These are phyloP conservation scores for Radopholus similis DNA, from an alignment of 1,140 invertebrate species.

Conservation along the genomic window DNA sequence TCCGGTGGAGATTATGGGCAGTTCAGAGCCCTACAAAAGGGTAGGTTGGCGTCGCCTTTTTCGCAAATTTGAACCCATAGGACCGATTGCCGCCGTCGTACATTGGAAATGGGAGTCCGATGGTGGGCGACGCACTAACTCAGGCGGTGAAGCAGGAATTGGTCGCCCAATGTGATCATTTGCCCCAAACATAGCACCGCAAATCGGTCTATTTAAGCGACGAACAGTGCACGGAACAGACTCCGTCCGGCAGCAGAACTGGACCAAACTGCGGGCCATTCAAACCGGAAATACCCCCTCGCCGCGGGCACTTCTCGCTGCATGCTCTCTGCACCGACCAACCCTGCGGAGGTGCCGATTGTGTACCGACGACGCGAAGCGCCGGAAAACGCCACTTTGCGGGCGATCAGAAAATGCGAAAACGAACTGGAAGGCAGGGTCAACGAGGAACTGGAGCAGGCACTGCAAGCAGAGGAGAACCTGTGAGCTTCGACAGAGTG, in stretches of 20 bases:
- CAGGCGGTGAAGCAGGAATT: neutral
- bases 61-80: no score
- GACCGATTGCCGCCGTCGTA: no score
- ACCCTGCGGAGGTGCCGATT: no score
- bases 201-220: neutral
- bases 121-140: neutral
- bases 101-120: no score
- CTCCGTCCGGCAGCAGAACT: neutral
- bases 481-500: neutral
- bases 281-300: neutral
- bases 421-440: constrained; percentile 11
- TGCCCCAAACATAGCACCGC: neutral
- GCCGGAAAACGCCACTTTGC: neutral
- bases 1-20: neutral
- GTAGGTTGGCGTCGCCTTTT: no score
- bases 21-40: neutral
- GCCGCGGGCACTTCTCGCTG: no score
- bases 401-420: constrained; percentile 25
- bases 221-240: neutral
- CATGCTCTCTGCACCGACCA: no score
- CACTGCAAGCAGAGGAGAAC: neutral
- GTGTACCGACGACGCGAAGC: no score
- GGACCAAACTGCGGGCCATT: constrained; percentile 23
- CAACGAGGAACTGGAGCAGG: neutral
- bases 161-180: neutral